These are phyloP conservation scores for Saimiri boliviensis DNA, from an alignment of 2,113 vertebrate genomes.

Conservation along the genomic window DNA sequence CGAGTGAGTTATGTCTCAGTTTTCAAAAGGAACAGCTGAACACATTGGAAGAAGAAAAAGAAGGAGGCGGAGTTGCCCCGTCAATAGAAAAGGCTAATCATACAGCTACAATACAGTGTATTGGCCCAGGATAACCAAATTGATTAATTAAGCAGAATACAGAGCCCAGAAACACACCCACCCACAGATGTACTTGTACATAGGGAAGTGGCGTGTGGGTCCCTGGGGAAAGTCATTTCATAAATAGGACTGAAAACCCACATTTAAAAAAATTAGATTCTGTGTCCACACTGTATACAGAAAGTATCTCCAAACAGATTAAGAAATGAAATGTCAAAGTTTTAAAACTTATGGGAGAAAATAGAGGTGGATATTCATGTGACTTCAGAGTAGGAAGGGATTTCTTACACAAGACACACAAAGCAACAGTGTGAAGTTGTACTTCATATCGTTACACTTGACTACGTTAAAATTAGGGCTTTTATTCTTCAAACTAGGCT, in stretches of 20 bases:
- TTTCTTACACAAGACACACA: not conserved
- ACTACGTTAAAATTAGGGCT: not conserved
- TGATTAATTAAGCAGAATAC: not conserved
- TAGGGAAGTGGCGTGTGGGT: accelerated
- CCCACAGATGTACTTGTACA: not conserved
- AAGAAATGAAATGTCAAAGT: not conserved
- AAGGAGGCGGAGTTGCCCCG: not conserved
- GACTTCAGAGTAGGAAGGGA: not conserved
- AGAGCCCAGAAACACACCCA: not conserved
- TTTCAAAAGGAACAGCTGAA: not conserved
- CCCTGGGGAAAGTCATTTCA: not conserved
- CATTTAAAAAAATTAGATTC: not conserved
- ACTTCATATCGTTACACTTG: not conserved
- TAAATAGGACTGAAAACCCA: not conserved
- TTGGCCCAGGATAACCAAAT: not conserved
- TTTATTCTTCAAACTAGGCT: not conserved
- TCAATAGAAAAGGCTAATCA: not conserved
- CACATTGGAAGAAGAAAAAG: not conserved
- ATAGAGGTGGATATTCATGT: not conserved
- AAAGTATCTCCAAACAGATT: not conserved
- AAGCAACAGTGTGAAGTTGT: not conserved
- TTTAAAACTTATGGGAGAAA: not conserved
- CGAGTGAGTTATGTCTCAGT: not conserved
- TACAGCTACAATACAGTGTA: not conserved
- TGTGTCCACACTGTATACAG: not conserved